A percentile compares a stretch with the other conserved stretches of the same genome.
Evolutionary conservation across 53 echinoderm and acorn worm species (phyloP).

Genomic region (Apostichopus leukothele): DNA sequence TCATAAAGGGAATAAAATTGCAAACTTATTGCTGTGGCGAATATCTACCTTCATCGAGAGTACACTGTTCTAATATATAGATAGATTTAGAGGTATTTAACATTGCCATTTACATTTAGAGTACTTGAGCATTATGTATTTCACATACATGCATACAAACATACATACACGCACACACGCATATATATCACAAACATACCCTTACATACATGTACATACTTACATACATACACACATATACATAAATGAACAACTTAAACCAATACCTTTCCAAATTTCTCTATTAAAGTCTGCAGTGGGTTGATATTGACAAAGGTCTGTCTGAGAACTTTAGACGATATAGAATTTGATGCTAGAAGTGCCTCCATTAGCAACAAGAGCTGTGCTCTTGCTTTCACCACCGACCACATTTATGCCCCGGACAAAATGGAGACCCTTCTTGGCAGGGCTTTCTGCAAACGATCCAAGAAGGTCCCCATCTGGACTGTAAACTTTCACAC

Average conservation of each 20-base stretch:
- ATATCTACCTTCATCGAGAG: no score
- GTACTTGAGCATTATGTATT: no score
- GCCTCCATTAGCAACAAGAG: constrained; percentile 54
- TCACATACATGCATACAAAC: no score
- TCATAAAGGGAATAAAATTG: no score
- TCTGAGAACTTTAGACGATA: constrained; percentile 28
- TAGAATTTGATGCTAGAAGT: constrained; percentile 36
- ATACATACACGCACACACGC: no score
- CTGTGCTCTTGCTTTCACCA: constrained; percentile 38
- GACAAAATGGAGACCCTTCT: constrained; percentile 48
- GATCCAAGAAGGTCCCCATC: constrained; percentile 48
- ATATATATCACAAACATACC: no score
- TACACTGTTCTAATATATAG: no score
- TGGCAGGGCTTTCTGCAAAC: constrained; percentile 51
- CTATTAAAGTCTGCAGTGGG: no score
- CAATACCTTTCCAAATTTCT: background rate
- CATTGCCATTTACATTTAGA: no score
- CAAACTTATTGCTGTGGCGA: no score
- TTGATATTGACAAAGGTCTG: no score
- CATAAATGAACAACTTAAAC: background rate
- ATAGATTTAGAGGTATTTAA: no score
- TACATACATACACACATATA: background rate
- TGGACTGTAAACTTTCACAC: constrained; percentile 54
- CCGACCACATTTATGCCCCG: constrained; percentile 45
- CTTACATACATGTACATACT: background rate